Evolutionary conservation across 2,888 invertebrate species (phyloP).

Genomic region (Gasteruption jaculator): DNA sequence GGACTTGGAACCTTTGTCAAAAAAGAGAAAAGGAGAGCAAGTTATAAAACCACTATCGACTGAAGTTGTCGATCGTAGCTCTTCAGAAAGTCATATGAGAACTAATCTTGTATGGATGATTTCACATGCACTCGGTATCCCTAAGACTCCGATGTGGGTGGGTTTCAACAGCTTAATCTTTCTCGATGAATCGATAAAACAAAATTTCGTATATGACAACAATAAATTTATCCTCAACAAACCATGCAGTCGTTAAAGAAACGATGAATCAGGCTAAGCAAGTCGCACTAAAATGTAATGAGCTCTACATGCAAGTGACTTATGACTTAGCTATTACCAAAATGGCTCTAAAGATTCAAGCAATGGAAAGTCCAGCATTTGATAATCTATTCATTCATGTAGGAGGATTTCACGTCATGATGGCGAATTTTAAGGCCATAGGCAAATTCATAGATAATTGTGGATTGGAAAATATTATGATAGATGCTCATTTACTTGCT

Average conservation of each 20-base stretch:
- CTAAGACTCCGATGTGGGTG: slow-evolving; percentile 31
- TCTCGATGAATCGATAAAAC: slow-evolving; percentile 18
- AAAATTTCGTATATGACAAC: too few species aligned
- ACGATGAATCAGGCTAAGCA: too few species aligned
- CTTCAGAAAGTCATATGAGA: background rate
- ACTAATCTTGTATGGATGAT: slow-evolving; percentile 20
- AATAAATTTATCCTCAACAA: too few species aligned
- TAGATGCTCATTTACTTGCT: slow-evolving; percentile 29
- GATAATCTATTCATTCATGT: slow-evolving; percentile 24
- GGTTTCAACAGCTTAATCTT: slow-evolving; percentile 28
- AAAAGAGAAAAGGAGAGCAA: background rate
- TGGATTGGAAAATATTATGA: slow-evolving; percentile 29
- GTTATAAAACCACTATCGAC: background rate
- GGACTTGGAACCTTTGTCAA: background rate
- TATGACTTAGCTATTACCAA: slow-evolving; percentile 25
- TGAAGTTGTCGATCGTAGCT: background rate
- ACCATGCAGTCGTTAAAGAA: too few species aligned
- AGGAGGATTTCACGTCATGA: slow-evolving; percentile 23
- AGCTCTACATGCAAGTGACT: slow-evolving; percentile 16
- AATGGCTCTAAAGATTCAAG: slow-evolving; percentile 21
- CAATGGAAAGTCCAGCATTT: slow-evolving; percentile 17
- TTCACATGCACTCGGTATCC: slow-evolving; percentile 20
- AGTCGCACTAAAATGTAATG: too few species aligned
- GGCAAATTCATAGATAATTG: slow-evolving; percentile 24
- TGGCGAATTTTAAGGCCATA: slow-evolving; percentile 23